Evolutionary conservation across 2,797 vertebrate genomes (phyloP), one percentile per base, ranked within the genome.

Genomic region (Enoplosus armatus): DNA sequence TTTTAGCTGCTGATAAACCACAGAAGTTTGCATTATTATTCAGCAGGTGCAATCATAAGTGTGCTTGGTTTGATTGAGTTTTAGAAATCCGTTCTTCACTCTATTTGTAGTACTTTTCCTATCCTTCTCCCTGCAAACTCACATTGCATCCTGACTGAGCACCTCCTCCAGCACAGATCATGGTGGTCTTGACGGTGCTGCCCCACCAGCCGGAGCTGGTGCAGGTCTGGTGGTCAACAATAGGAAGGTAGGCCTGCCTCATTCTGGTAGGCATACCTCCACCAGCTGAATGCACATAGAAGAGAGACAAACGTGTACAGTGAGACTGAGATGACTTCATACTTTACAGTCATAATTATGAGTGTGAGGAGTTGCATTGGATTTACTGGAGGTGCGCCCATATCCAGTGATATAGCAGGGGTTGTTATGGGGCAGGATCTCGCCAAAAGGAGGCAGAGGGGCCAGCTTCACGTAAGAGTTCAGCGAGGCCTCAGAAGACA

Each of bases 401-500:
- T 96, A 97, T 87, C 96, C 96, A 0, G 92, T 93, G 92, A 96
- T 89, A 84, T 92, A 94, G 87, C 96, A 96, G 82, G 76, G 56
- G 61, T 83, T 82, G 87, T 93, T 58, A 86, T 96, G 88, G 73
- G 92, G 0, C 87, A 96, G 93, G 85, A 94, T 20, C 75, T 85
- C 35, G 0, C 92, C 95, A 0, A 31, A 33, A 37, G 0, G 1
- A 47, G 95, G 94, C 84, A 97, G 93, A 12, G 39, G 45, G 0
- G 77, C 94, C 79, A 94, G 80, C 69, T 94, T 77, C 75, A 96
- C 89, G 0, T 90, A 78, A 69, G 2, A 76, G 86, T 93, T 95
- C 11, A 96, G 75, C 54, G 63, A 79, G 24, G 91, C 91, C 0
- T 8, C 88, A 58, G 85, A 3, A 43, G 83, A 75, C 81, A 96